These are phyloP conservation scores for Eudorcas thomsonii DNA, from an alignment of 2,113 vertebrate genomes.

Conservation along the genomic window DNA sequence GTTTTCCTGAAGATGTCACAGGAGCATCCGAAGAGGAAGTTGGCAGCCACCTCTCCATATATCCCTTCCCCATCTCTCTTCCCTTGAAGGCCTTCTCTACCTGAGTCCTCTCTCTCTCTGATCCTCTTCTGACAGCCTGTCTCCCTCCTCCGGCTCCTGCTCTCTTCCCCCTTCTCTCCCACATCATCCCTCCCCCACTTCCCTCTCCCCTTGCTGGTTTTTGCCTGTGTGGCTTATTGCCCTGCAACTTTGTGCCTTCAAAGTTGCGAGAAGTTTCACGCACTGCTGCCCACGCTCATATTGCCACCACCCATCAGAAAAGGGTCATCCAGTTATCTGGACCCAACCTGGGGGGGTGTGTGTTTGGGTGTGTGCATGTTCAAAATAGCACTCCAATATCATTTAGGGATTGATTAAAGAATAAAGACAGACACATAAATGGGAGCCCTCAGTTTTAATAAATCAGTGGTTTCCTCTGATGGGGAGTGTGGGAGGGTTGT, in stretches of 20 bases:
- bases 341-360: background rate
- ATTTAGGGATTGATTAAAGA: background rate
- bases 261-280: background rate
- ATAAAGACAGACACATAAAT: background rate
- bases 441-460: background rate
- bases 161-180: background rate
- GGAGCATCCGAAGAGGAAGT: background rate
- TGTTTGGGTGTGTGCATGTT: background rate
- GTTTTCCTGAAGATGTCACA: background rate
- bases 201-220: background rate
- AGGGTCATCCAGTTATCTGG: background rate
- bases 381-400: background rate
- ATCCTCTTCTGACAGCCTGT: background rate
- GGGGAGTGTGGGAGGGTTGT: background rate
- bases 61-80: background rate
- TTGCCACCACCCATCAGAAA: background rate
- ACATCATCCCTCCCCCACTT: background rate
- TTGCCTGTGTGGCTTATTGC: background rate
- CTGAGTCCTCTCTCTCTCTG: background rate
- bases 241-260: background rate
- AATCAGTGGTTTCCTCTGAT: background rate
- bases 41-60: background rate
- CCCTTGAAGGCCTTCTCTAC: background rate
- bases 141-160: background rate
- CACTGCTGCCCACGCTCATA: background rate